phyloP scores from a whole-genome alignment of 2,797 vertebrate genomes.

The Neolamprologus multifasciatus region DNA sequence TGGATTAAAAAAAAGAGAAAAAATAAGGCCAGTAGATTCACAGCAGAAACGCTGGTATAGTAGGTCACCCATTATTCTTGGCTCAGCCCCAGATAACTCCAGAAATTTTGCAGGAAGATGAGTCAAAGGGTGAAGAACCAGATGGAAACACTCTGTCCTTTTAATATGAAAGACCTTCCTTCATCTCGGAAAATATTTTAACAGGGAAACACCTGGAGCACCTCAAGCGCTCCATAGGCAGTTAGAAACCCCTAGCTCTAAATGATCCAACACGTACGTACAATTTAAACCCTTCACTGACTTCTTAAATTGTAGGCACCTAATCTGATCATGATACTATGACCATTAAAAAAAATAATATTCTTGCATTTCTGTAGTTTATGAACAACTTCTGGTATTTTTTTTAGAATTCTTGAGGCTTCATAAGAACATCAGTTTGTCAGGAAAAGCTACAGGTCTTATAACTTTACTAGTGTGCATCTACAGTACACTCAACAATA shows the following conservation, averaged over 20 bases:
- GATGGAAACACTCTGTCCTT: slow-evolving; percentile 49
- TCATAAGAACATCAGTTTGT: neutral
- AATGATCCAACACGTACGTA: neutral
- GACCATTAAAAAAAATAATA: neutral
- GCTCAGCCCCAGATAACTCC: slow-evolving; percentile 16
- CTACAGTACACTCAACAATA: neutral
- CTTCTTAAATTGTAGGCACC: neutral
- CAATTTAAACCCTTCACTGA: neutral
- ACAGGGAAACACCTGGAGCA: slow-evolving; percentile 4
- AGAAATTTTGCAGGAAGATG: slow-evolving; percentile 30
- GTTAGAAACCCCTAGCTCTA: neutral
- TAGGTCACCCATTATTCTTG: slow-evolving; percentile 15
- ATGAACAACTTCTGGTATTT: neutral
- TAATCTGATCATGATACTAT: neutral
- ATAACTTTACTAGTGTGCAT: neutral
- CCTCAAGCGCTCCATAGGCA: neutral
- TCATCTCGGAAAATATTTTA: neutral
- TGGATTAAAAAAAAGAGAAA: neutral
- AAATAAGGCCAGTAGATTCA: neutral
- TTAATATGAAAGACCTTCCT: slow-evolving; percentile 12
- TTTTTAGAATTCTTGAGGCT: neutral
- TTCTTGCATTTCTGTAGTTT: neutral
- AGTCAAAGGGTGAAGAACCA: slow-evolving; percentile 49
- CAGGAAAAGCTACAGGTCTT: neutral
- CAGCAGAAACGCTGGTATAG: neutral